A percentile compares a stretch with the other conserved stretches of the same genome.
Evolutionary conservation across 2,113 vertebrate species (phyloP).

Genomic region (Holacanthus passer): DNA sequence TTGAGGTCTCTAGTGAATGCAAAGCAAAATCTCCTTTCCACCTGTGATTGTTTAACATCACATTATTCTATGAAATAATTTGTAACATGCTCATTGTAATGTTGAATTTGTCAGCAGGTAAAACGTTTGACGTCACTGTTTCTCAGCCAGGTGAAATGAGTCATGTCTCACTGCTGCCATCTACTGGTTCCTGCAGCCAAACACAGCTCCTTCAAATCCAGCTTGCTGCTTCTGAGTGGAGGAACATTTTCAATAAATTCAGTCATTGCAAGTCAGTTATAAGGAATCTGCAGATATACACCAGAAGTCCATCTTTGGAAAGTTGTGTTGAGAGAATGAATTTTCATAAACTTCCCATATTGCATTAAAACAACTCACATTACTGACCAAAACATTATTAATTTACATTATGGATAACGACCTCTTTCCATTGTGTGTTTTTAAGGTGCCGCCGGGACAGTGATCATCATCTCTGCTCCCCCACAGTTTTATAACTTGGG

Average conservation of each 20-base stretch:
- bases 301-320: neutral
- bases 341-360: neutral
- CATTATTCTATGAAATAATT: neutral
- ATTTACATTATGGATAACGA: neutral
- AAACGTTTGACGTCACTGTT: neutral
- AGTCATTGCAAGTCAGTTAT: neutral
- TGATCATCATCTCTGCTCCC: neutral
- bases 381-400: neutral
- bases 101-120: neutral
- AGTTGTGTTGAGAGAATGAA: neutral
- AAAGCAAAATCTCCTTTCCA: neutral
- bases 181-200: slow-evolving; percentile 42
- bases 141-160: neutral
- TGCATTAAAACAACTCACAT: neutral
- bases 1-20: neutral
- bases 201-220: slow-evolving; percentile 10
- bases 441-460: neutral
- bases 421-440: neutral
- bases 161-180: slow-evolving; percentile 57
- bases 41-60: neutral
- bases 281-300: neutral
- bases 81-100: neutral
- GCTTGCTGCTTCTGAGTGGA: neutral
- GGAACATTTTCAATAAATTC: neutral
- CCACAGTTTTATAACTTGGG: neutral